Conservation (phyloP, 2,113 vertebrate genomes). For the Ahaetulla prasina region DNA sequence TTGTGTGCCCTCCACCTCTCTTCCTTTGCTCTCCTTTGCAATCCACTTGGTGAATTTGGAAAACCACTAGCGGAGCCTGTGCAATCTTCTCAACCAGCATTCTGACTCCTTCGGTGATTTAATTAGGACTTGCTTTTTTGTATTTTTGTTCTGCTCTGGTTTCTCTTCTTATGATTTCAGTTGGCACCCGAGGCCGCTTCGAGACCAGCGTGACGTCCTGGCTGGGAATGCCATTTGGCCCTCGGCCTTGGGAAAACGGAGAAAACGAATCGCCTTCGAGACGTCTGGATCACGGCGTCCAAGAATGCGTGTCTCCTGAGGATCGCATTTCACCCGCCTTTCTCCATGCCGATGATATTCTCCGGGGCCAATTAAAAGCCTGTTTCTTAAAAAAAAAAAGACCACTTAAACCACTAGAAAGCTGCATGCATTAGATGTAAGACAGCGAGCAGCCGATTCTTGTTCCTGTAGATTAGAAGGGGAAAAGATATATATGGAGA, state of each 20-base stretch:
- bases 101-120: constrained; percentile 7
- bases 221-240: not conserved
- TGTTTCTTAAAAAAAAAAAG: constrained; percentile 54
- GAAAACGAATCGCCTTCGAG: constrained; percentile 11
- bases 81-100: constrained; percentile 23
- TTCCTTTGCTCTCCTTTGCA: not conserved
- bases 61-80: constrained; percentile 70
- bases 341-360: constrained; percentile 41
- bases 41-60: constrained; percentile 8
- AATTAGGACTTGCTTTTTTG: constrained; percentile 31
- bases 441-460: not conserved
- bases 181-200: constrained; percentile 28
- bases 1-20: not conserved
- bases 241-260: not conserved
- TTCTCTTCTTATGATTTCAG: constrained; percentile 49
- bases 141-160: constrained; percentile 12
- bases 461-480: rapidly evolving
- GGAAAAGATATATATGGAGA: not conserved
- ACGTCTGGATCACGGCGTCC: not conserved
- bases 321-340: constrained; percentile 16
- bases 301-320: constrained; percentile 29
- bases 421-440: constrained; percentile 25
- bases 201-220: constrained; percentile 15
- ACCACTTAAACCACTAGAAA: constrained; percentile 74
- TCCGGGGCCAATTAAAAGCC: constrained; percentile 48